These are phyloP conservation scores for Pseudobourletiella spinata DNA, from an alignment of 1,140 invertebrate species.

Conservation along the genomic window DNA sequence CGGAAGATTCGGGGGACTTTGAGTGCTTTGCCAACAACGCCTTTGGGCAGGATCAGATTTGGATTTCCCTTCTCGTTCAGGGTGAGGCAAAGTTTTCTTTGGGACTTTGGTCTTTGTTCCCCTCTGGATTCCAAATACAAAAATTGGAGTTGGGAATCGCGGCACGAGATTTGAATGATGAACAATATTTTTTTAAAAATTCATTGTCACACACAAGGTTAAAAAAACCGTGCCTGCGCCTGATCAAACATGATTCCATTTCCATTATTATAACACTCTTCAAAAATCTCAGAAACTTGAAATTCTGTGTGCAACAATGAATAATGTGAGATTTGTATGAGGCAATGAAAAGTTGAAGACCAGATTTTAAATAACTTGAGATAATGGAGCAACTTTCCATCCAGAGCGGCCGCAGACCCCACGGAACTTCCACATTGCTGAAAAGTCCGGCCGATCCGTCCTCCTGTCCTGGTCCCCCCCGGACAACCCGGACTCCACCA, in stretches of 20 bases:
- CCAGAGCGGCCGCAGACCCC: conserved; percentile 43
- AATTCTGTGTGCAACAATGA: no score
- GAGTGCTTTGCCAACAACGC: conserved; percentile 40
- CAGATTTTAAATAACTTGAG: background rate
- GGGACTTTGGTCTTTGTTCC: background rate
- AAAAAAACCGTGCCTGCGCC: no score
- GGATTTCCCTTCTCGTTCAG: conserved; percentile 45
- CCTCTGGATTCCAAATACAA: background rate
- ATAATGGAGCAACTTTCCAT: background rate
- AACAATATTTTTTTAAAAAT: no score
- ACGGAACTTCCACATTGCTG: conserved; percentile 38
- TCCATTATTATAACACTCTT: no score
- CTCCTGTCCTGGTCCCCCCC: conserved; percentile 39
- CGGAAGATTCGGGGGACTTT: conserved; percentile 22
- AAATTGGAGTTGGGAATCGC: background rate
- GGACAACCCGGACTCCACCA: conserved; percentile 42
- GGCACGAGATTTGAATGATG: no score
- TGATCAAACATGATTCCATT: no score
- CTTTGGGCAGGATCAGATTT: conserved; percentile 45
- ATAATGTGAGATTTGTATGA: no score
- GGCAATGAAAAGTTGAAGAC: no score
- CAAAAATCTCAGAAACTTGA: no score
- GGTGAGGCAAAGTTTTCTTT: conserved; percentile 39
- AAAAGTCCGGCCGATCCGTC: conserved; percentile 38
- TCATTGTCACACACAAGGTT: no score